A percentile compares a stretch with the other conserved stretches of the same genome.
Conservation (phyloP, 30 jellyfish, hydroid and myxozoan species). For the Cassiopea andromeda region DNA sequence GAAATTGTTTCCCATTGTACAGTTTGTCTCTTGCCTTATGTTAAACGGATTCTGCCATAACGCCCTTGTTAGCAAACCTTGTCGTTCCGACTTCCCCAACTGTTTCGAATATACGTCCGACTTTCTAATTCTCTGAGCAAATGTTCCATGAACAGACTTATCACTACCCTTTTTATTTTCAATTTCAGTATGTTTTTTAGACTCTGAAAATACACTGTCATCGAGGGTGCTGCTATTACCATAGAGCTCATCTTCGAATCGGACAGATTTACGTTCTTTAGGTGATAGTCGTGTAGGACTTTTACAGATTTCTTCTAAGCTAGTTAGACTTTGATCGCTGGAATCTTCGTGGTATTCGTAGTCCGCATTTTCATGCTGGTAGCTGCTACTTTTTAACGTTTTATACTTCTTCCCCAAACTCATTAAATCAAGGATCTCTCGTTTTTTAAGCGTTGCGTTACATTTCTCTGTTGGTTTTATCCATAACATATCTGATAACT, state of each 20-base stretch:
- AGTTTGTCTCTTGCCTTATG: background rate
- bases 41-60: constrained; percentile 49
- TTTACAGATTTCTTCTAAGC: constrained; percentile 12
- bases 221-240: background rate
- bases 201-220: background rate
- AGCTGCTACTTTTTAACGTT: background rate
- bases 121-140: background rate
- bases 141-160: background rate
- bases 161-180: background rate
- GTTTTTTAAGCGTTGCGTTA: background rate
- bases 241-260: constrained; percentile 29
- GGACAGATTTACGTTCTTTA: constrained; percentile 28
- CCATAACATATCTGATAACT: constrained; percentile 8
- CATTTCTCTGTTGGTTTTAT: background rate
- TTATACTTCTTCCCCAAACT: constrained; percentile 31
- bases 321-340: constrained; percentile 48
- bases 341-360: background rate
- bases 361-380: background rate
- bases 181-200: background rate
- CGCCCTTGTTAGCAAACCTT: constrained; percentile 23
- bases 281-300: constrained; percentile 35
- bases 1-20: constrained; percentile 2
- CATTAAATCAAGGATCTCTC: constrained; percentile 4
- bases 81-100: constrained; percentile 17
- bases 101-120: background rate